Evolutionary conservation across 2,888 invertebrate genomes (phyloP).

Genomic region (Malacosoma neustria): DNA sequence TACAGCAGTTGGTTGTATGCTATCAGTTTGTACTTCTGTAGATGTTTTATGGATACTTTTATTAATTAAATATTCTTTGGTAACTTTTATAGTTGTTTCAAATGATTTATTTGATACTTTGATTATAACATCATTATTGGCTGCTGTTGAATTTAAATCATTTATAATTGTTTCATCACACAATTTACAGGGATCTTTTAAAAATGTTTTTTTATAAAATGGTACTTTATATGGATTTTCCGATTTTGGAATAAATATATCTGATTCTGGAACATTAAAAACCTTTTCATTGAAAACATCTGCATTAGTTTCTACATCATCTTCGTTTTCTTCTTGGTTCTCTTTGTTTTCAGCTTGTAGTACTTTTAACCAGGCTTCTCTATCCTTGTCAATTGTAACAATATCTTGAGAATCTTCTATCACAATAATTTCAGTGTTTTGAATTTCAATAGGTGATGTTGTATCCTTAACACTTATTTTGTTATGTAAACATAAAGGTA

Average conservation of each 20-base stretch:
- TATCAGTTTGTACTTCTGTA: neutral
- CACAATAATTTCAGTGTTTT: conserved; percentile 14
- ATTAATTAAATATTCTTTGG: conserved; percentile 15
- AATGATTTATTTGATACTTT: conserved; percentile 34
- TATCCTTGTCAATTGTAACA: conserved; percentile 44
- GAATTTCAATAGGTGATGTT: conserved; percentile 2
- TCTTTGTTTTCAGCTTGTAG: conserved; percentile 31
- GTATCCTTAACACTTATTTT: too few species aligned
- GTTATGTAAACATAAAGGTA: too few species aligned
- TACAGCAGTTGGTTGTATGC: neutral
- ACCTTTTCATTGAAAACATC: neutral
- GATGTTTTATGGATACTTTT: conserved; percentile 2
- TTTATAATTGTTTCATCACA: conserved; percentile 14
- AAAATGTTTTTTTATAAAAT: conserved; percentile 40
- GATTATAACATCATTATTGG: conserved; percentile 29
- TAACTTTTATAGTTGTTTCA: conserved; percentile 32
- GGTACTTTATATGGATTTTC: conserved; percentile 28
- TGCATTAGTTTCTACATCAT: neutral
- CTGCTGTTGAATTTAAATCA: neutral
- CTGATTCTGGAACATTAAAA: neutral
- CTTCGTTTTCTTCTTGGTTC: conserved; percentile 1
- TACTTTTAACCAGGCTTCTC: conserved; percentile 42
- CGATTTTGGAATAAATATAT: too few species aligned
- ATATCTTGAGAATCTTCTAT: conserved; percentile 40
- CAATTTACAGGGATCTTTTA: conserved; percentile 28